Evolutionary conservation across 2,888 invertebrate genomes (phyloP).

Genomic region (Himalopsyche anomala): DNA sequence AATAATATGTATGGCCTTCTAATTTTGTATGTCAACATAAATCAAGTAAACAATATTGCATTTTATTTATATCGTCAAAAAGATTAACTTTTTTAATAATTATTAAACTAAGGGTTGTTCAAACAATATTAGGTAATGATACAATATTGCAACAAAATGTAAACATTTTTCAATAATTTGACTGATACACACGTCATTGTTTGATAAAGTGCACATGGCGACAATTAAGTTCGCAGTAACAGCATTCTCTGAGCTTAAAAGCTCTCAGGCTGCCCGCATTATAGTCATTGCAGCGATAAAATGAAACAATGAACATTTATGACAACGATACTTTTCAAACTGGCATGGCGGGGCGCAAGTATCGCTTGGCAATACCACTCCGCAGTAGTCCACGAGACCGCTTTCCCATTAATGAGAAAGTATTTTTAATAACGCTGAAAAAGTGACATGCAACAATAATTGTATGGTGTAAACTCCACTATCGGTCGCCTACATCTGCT

Average conservation of each 20-base stretch:
- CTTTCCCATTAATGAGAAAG: constrained; percentile 19
- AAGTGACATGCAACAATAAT: constrained; percentile 22
- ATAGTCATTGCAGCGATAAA: constrained; percentile 43
- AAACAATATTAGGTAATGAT: too few relatives aligned
- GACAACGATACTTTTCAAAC: constrained; percentile 44
- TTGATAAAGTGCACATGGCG: constrained; percentile 30
- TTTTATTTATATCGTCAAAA: too few relatives aligned
- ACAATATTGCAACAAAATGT: not conserved
- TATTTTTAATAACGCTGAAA: constrained; percentile 10
- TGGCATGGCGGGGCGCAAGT: not conserved
- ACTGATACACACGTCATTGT: constrained; percentile 21
- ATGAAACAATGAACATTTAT: constrained; percentile 48
- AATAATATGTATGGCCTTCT: too few relatives aligned
- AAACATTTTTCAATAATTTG: not conserved
- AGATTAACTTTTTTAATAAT: too few relatives aligned
- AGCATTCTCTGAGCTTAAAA: not conserved
- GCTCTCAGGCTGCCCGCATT: constrained; percentile 21
- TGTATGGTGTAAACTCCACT: not conserved
- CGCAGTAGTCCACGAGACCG: not conserved
- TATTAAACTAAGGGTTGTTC: too few relatives aligned
- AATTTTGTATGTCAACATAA: too few relatives aligned
- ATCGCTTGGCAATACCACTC: not conserved
- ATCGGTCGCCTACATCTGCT: constrained; percentile 2
- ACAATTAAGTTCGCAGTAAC: constrained; percentile 1
- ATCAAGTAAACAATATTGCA: too few relatives aligned